Evolutionary conservation across 2,888 invertebrate species (phyloP).

Genomic region (Gortyna flavago): DNA sequence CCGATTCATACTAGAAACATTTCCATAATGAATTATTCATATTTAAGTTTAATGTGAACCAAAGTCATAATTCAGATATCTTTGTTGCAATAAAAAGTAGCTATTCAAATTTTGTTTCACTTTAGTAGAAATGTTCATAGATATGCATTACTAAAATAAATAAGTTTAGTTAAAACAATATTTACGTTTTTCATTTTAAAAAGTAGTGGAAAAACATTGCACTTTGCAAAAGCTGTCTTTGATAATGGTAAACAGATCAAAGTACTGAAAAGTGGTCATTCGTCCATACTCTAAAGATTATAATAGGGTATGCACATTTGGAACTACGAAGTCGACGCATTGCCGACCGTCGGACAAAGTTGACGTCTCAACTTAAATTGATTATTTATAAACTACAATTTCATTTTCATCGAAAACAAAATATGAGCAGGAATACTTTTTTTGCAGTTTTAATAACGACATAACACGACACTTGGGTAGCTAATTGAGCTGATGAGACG

Average conservation of each 20-base stretch:
- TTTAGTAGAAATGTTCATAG: slow-evolving; percentile 12
- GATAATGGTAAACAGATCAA: neutral
- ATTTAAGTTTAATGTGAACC: slow-evolving; percentile 2
- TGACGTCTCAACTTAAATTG: neutral
- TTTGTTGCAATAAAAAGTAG: slow-evolving; percentile 25
- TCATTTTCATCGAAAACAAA: neutral
- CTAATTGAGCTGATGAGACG: neutral
- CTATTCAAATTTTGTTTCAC: neutral
- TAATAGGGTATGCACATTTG: neutral
- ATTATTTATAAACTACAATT: no score
- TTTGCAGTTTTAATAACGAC: neutral
- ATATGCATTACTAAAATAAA: slow-evolving; percentile 7
- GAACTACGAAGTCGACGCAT: neutral
- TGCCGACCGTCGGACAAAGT: neutral
- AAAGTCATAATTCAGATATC: slow-evolving; percentile 23
- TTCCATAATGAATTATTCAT: slow-evolving; percentile 21
- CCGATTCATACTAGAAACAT: neutral
- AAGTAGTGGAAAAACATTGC: neutral
- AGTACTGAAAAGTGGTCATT: neutral
- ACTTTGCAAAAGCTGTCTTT: neutral
- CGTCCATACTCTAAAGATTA: neutral
- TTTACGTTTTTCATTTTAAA: neutral
- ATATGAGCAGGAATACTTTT: neutral
- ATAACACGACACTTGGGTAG: neutral
- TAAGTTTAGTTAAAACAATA: neutral